A percentile compares a stretch with the other conserved stretches of the same genome.
Evolutionary conservation across 2,113 vertebrate species (phyloP).

Genomic region (Sula dactylatra): DNA sequence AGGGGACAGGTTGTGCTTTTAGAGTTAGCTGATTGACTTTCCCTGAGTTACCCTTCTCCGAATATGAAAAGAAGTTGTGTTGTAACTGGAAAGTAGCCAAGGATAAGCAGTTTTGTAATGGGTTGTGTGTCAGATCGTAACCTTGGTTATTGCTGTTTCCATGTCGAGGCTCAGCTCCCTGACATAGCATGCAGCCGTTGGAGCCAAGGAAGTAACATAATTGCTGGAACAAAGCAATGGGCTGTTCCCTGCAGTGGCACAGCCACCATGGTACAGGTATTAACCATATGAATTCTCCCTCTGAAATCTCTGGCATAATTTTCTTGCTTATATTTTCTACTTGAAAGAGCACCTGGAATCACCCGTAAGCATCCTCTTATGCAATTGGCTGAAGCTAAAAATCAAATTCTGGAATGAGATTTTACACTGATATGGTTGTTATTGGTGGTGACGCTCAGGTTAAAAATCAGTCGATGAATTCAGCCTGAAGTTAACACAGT

Average conservation of each 20-base stretch:
- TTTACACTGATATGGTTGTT: not conserved
- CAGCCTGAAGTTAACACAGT: not conserved
- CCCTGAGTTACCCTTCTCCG: not conserved
- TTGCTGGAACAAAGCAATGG: not conserved
- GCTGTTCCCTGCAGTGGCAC: not conserved
- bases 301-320: not conserved
- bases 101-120: not conserved
- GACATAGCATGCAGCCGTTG: rapidly evolving
- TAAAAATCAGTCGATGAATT: not conserved
- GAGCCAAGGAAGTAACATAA: not conserved
- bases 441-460: not conserved
- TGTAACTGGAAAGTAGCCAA: not conserved
- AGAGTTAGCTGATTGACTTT: not conserved
- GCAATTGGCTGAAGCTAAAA: not conserved
- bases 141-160: not conserved
- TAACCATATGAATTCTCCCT: not conserved
- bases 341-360: not conserved
- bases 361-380: not conserved
- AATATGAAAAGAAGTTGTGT: not conserved
- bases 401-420: not conserved
- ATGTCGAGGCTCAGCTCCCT: rapidly evolving
- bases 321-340: not conserved
- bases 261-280: not conserved
- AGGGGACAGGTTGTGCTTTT: not conserved
- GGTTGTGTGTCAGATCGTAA: not conserved